Evolutionary conservation across 2,113 vertebrate genomes (phyloP).

Genomic region (Sciurus niger): DNA sequence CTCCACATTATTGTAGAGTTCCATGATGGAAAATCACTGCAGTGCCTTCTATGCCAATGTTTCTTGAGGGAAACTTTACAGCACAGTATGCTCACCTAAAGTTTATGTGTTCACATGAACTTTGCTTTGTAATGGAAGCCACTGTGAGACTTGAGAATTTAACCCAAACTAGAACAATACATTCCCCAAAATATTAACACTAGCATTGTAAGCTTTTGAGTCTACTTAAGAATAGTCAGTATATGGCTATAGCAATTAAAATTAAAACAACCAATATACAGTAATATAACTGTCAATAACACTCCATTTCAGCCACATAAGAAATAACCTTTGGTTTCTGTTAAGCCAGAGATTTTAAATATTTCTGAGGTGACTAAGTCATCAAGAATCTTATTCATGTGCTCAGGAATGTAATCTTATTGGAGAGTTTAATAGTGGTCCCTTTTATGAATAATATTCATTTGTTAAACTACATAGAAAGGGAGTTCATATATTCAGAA

Average conservation of each 20-base stretch:
- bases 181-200: not conserved
- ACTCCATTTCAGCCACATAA: not conserved
- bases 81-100: slow-evolving; percentile 25
- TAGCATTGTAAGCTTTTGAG: slow-evolving; percentile 6
- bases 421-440: not conserved
- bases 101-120: not conserved
- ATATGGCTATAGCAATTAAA: not conserved
- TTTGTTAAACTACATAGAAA: not conserved
- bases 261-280: not conserved
- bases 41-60: not conserved
- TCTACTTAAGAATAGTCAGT: not conserved
- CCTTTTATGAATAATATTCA: slow-evolving; percentile 26
- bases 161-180: slow-evolving; percentile 41
- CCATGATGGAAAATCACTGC: slow-evolving; percentile 20
- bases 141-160: slow-evolving; percentile 51
- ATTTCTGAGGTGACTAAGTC: slow-evolving; percentile 46
- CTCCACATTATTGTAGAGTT: not conserved
- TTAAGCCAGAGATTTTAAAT: slow-evolving; percentile 37
- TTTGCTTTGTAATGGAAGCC: slow-evolving; percentile 56
- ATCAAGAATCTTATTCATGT: not conserved
- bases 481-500: slow-evolving; percentile 11
- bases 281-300: slow-evolving; percentile 8
- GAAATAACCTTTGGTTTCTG: slow-evolving; percentile 8
- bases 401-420: slow-evolving; percentile 59
- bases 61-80: slow-evolving; percentile 53